phyloP scores from a whole-genome alignment of 2,113 vertebrate genomes.

The Laticauda laticaudata region DNA sequence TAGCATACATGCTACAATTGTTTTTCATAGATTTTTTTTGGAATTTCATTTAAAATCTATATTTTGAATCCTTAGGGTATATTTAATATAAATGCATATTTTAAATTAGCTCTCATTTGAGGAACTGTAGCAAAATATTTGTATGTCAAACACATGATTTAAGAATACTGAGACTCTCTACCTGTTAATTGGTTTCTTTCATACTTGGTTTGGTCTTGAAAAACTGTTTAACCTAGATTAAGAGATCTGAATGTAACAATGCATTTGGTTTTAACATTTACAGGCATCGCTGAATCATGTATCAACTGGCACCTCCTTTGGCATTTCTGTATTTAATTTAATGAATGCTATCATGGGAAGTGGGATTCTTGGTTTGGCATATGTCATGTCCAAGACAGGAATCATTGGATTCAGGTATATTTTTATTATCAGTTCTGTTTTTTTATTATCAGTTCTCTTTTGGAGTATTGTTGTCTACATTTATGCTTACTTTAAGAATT shows the following conservation, averaged over 20 bases:
- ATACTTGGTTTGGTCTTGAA: neutral
- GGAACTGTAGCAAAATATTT: neutral
- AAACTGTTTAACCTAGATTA: neutral
- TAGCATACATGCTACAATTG: neutral
- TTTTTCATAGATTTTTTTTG: neutral
- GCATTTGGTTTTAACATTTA: slow-evolving; percentile 13
- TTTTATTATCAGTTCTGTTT: neutral
- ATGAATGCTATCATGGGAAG: slow-evolving; percentile 97
- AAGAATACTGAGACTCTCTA: neutral
- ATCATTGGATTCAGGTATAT: slow-evolving; percentile 90
- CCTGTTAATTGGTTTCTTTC: neutral
- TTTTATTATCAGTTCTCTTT: neutral
- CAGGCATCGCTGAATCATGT: slow-evolving; percentile 64
- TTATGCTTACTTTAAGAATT: neutral
- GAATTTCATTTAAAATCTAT: neutral
- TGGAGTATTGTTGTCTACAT: neutral
- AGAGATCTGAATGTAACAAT: neutral
- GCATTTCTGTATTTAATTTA: slow-evolving; percentile 89
- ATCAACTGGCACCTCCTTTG: slow-evolving; percentile 79
- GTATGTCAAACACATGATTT: neutral
- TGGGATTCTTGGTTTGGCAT: slow-evolving; percentile 90
- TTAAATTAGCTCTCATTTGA: neutral
- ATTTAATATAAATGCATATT: neutral
- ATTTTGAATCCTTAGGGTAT: neutral
- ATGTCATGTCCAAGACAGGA: slow-evolving; percentile 89